These are phyloP conservation scores for Cataglyphis albicans DNA, from an alignment of 2,888 invertebrate genomes.

Conservation along the genomic window DNA sequence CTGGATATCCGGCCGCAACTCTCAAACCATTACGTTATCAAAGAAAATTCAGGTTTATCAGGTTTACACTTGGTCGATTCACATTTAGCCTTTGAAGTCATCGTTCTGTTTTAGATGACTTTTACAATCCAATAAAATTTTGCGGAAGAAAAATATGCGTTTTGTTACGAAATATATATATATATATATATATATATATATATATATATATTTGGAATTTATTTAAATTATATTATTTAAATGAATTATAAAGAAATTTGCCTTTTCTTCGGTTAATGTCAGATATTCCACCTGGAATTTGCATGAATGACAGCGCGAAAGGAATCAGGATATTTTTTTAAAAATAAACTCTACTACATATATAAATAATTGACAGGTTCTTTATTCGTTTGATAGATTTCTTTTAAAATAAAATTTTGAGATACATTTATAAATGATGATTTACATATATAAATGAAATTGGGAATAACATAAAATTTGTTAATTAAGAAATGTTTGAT, in stretches of 20 bases:
- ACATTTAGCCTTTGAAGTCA: not conserved
- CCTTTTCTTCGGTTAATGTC: not conserved
- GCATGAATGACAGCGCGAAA: not conserved
- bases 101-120: not conserved
- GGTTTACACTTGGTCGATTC: not conserved
- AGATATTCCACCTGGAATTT: not conserved
- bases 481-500: not conserved
- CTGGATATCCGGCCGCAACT: not conserved
- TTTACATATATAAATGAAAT: not conserved
- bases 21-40: not conserved
- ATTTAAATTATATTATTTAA: not conserved
- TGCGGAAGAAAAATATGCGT: not conserved
- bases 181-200: no score
- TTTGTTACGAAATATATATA: not conserved
- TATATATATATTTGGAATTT: not conserved
- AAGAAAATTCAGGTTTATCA: not conserved
- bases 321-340: not conserved
- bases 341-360: not conserved
- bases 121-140: not conserved
- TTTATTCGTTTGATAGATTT: not conserved
- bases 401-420: not conserved
- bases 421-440: not conserved
- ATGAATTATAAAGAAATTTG: no score
- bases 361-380: not conserved
- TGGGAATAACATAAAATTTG: not conserved